These are phyloP conservation scores for Dicyrtomina minuta DNA, from an alignment of 2,888 invertebrate species.

Conservation along the genomic window DNA sequence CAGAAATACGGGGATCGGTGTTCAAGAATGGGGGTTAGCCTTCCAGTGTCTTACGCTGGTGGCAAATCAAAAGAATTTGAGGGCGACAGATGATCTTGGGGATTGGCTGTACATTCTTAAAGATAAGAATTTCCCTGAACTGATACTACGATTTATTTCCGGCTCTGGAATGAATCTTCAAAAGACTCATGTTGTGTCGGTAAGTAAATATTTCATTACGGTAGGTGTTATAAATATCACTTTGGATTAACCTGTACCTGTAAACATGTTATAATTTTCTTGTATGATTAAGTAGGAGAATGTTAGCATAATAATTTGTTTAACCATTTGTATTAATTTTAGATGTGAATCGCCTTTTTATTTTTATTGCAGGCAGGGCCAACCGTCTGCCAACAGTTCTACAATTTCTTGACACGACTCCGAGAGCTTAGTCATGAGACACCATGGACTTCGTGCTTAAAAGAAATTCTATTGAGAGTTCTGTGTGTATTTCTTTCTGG, in stretches of 20 bases:
- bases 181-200: conserved; percentile 47
- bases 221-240: neutral
- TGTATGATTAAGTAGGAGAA: too few species aligned
- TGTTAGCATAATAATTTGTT: too few species aligned
- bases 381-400: conserved; percentile 70
- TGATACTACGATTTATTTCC: conserved; percentile 68
- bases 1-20: conserved; percentile 66
- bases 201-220: conserved; percentile 14
- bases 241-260: neutral
- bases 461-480: conserved; percentile 50
- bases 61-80: conserved; percentile 17
- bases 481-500: conserved; percentile 53
- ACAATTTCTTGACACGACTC: conserved; percentile 69
- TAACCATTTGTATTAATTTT: too few species aligned
- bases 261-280: too few species aligned
- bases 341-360: neutral
- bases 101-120: conserved; percentile 54
- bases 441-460: conserved; percentile 50
- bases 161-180: conserved; percentile 63
- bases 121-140: conserved; percentile 54
- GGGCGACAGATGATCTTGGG: conserved; percentile 52
- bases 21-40: conserved; percentile 76
- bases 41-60: conserved; percentile 74
- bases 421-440: conserved; percentile 60
- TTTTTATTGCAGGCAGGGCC: conserved; percentile 68